Percentiles rank a stretch among this genome's conserved stretches.
Evolutionary conservation across 1,140 invertebrate species (phyloP).

Genomic region (Trichonephila clavata): DNA sequence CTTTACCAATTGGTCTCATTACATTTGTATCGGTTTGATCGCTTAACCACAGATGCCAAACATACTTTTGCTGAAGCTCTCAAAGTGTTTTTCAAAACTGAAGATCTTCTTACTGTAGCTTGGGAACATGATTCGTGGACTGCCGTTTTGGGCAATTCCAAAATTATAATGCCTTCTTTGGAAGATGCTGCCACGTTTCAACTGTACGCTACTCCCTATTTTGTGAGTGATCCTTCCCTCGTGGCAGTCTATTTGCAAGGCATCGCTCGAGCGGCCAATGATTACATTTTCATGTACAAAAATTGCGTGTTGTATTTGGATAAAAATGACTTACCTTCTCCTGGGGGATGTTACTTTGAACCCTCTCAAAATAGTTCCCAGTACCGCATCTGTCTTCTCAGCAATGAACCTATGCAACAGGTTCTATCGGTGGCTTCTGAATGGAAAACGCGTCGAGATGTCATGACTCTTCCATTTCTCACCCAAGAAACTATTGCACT

Average conservation of each 20-base stretch:
- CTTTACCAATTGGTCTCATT: neutral
- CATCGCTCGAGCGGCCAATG: neutral
- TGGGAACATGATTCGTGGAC: slow-evolving; percentile 24
- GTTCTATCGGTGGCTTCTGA: neutral
- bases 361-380: neutral
- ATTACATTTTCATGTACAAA: slow-evolving; percentile 38
- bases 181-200: neutral
- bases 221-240: neutral
- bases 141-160: neutral
- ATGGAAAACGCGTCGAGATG: slow-evolving; percentile 34
- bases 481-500: neutral
- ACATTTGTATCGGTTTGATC: neutral
- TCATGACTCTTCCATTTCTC: neutral
- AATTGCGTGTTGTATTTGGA: slow-evolving; percentile 19
- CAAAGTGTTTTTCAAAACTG: neutral
- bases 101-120: neutral
- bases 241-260: neutral
- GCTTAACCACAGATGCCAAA: neutral
- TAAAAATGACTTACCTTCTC: neutral
- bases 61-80: slow-evolving; percentile 6
- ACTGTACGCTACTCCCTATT: slow-evolving; percentile 22
- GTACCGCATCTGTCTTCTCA: slow-evolving; percentile 20
- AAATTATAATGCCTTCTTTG: neutral
- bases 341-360: slow-evolving; percentile 19
- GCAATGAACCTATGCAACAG: neutral